Conservation (phyloP, 2,113 vertebrate genomes). For the Corvus cornix region DNA sequence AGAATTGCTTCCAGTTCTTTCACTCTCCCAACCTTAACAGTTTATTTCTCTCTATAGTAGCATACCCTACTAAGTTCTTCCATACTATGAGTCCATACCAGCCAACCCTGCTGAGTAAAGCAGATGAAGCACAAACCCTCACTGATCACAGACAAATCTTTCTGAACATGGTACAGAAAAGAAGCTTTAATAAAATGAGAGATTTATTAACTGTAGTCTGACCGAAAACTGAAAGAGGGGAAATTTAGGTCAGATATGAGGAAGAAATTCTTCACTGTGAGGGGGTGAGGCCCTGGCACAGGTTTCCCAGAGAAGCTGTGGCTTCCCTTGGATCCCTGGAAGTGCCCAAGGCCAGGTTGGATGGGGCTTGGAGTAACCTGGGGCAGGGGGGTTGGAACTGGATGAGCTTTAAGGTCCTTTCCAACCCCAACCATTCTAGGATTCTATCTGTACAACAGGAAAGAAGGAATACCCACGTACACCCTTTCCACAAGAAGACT, state of each 20-base stretch:
- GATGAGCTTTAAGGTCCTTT: neutral
- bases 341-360: neutral
- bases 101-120: neutral
- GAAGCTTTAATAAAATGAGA: neutral
- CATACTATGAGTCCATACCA: neutral
- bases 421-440: neutral
- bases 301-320: fast-evolving
- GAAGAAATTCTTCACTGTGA: neutral
- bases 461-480: neutral
- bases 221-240: neutral
- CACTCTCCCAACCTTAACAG: neutral
- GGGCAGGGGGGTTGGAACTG: neutral
- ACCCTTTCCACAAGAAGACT: neutral
- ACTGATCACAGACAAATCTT: neutral
- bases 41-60: neutral
- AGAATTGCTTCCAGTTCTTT: neutral
- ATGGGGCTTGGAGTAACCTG: neutral
- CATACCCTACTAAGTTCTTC: neutral
- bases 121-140: neutral
- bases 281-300: neutral
- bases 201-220: neutral
- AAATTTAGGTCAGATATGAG: neutral
- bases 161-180: neutral
- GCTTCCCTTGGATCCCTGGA: neutral
- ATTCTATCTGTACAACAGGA: neutral